Conservation (phyloP, 2,113 vertebrate species). For the Gambusia affinis region DNA sequence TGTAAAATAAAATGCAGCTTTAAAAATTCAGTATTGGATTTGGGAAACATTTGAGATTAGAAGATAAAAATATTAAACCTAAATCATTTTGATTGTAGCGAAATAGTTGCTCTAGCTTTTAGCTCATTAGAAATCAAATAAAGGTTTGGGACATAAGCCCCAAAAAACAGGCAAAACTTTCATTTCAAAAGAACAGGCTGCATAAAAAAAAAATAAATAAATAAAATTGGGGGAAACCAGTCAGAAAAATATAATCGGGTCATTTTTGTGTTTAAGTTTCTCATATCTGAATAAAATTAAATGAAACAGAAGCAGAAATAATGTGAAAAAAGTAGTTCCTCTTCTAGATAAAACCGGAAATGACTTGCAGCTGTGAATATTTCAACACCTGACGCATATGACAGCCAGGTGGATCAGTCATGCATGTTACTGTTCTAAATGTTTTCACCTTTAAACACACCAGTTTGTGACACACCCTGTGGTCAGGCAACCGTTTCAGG, state of each 20-base stretch:
- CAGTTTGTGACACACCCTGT: neutral
- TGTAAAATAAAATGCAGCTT: too few species aligned
- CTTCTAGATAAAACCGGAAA: neutral
- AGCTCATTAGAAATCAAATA: too few species aligned
- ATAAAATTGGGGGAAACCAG: too few species aligned
- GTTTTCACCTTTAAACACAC: neutral
- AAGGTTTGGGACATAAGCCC: too few species aligned
- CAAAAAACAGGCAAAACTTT: neutral
- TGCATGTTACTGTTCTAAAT: neutral
- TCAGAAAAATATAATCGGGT: neutral
- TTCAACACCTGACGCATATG: neutral
- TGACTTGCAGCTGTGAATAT: neutral
- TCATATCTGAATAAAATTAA: neutral
- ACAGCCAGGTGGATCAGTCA: neutral
- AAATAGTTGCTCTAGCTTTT: too few species aligned
- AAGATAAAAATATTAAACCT: too few species aligned
- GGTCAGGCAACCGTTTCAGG: neutral
- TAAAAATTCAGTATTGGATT: too few species aligned
- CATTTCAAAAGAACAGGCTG: neutral
- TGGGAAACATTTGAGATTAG: too few species aligned
- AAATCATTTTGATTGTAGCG: too few species aligned
- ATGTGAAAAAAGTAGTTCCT: neutral
- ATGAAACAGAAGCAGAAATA: neutral
- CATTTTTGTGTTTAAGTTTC: neutral
- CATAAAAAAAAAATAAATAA: too few species aligned